A percentile compares a stretch with the other conserved stretches of the same genome.
Evolutionary conservation across 1,140 invertebrate species (phyloP).

Genomic region (Pseudoatta argentina): DNA sequence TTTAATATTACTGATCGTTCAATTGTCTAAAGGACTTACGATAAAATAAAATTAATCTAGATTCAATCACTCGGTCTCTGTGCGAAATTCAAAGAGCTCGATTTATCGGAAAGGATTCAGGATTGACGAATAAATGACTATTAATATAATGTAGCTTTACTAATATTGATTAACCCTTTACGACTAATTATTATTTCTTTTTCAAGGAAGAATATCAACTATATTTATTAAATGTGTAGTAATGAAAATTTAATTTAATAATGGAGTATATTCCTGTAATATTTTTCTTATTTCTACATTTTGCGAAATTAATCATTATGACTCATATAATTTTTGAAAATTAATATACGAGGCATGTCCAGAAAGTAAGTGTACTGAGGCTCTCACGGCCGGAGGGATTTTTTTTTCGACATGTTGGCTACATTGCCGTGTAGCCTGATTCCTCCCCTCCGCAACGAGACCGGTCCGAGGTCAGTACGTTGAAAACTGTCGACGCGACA

Average conservation of each 20-base stretch:
- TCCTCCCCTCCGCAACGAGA: too few relatives aligned
- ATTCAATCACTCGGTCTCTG: slow-evolving; percentile 22
- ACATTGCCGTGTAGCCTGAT: too few relatives aligned
- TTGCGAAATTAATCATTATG: slow-evolving; percentile 23
- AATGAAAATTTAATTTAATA: slow-evolving; percentile 24
- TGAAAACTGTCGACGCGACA: too few relatives aligned
- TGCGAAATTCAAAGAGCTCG: slow-evolving; percentile 32
- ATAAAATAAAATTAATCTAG: not conserved
- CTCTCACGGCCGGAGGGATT: too few relatives aligned
- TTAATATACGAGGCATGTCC: too few relatives aligned
- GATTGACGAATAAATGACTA: slow-evolving; percentile 17
- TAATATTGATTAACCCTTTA: not conserved
- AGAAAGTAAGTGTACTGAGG: too few relatives aligned
- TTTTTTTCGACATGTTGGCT: too few relatives aligned
- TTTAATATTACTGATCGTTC: not conserved
- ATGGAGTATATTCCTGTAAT: not conserved
- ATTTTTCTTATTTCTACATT: slow-evolving; percentile 5
- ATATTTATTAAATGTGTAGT: slow-evolving; percentile 4
- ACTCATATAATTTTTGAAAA: slow-evolving; percentile 6
- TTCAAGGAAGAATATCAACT: not conserved
- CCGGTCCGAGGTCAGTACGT: too few relatives aligned
- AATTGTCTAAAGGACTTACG: not conserved
- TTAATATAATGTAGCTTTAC: slow-evolving; percentile 3
- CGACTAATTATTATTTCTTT: not conserved
- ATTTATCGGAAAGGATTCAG: slow-evolving; percentile 11